phyloP scores from a whole-genome alignment of 2,113 vertebrate species.

The Phrynocephalus versicolor region DNA sequence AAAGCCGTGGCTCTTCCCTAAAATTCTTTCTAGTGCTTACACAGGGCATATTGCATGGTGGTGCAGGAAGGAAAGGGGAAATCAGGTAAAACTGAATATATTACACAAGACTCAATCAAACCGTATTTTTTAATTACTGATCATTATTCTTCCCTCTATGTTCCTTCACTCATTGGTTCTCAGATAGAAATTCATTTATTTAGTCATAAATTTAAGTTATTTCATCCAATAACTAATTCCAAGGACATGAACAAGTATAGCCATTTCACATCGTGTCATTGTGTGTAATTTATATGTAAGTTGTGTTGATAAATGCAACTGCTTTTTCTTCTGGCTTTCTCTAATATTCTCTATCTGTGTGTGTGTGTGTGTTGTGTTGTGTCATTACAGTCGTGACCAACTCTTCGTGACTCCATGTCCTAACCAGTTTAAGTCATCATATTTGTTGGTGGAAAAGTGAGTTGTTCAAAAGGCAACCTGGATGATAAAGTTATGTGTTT shows the following conservation, averaged over 20 bases:
- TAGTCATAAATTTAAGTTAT: neutral
- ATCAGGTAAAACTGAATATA: neutral
- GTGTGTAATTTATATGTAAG: neutral
- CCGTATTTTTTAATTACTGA: neutral
- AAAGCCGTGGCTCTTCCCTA: slow-evolving; percentile 23
- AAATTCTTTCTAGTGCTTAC: slow-evolving; percentile 26
- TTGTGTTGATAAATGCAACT: neutral
- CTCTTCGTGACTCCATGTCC: too few species aligned
- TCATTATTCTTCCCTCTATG: neutral
- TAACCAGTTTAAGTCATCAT: neutral
- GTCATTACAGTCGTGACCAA: too few species aligned
- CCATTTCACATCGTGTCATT: neutral
- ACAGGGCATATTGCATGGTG: neutral
- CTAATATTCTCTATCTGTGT: too few species aligned
- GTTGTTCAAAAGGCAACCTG: neutral
- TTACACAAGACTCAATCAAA: neutral
- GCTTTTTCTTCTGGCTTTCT: neutral
- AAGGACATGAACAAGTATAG: neutral
- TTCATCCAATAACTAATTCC: neutral
- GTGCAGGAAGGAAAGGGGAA: neutral
- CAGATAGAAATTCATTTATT: neutral
- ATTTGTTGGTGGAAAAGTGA: neutral
- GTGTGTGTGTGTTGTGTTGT: neutral
- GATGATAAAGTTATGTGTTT: neutral
- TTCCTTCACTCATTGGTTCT: neutral